These are phyloP conservation scores for Rhagoletis pomonella DNA, from an alignment of 1,140 invertebrate genomes.

Conservation along the genomic window DNA sequence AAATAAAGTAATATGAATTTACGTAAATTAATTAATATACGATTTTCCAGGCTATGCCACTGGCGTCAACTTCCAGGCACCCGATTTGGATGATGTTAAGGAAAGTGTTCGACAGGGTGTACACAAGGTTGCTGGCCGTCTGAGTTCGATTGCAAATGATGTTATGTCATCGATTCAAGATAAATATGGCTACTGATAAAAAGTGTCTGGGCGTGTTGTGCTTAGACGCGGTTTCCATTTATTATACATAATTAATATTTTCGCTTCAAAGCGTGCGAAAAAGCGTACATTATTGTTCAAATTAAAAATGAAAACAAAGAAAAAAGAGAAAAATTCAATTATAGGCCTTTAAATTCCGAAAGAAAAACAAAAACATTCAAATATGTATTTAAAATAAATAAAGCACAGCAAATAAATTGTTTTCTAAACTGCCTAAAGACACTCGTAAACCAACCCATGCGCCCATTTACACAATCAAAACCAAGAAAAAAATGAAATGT, in stretches of 20 bases:
- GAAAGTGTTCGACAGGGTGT: conserved; percentile 97
- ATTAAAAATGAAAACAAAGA: background rate
- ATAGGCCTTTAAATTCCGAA: background rate
- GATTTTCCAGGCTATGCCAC: conserved; percentile 62
- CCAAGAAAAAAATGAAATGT: background rate
- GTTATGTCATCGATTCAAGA: conserved; percentile 95
- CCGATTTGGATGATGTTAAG: conserved; percentile 93
- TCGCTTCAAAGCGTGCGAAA: background rate
- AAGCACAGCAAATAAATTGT: background rate
- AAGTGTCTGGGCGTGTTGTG: background rate
- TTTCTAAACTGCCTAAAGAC: conserved; percentile 5
- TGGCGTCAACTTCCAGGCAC: conserved; percentile 67
- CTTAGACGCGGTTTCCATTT: conserved; percentile 2
- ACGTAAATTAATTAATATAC: no score
- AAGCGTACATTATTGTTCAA: background rate
- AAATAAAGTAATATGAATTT: background rate
- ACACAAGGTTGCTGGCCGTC: conserved; percentile 94
- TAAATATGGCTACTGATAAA: conserved; percentile 78
- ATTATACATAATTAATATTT: conserved; percentile 18
- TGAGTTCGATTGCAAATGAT: conserved; percentile 95
- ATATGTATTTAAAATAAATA: background rate
- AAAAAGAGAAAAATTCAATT: background rate
- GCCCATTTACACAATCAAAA: background rate
- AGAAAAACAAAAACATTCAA: background rate
- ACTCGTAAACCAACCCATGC: background rate